A percentile compares a stretch with the other conserved stretches of the same genome.
These are phyloP conservation scores for Okamejei kenojei DNA, from an alignment of 2,797 vertebrate species.

Conservation along the genomic window DNA sequence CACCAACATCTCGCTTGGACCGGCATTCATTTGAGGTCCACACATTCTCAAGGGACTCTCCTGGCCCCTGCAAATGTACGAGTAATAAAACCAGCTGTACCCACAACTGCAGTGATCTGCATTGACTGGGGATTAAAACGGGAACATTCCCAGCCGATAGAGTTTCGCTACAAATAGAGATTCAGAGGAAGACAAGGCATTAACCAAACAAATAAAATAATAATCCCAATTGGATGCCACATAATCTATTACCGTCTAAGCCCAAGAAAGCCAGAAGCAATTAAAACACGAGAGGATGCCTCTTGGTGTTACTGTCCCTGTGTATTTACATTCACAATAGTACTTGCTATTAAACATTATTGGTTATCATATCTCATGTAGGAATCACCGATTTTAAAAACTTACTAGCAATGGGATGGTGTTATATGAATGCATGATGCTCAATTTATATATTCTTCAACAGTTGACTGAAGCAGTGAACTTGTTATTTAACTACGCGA, in stretches of 20 bases:
- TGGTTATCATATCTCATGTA: slow-evolving; percentile 7
- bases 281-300: background rate
- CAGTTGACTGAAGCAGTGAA: background rate
- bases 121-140: background rate
- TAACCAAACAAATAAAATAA: background rate
- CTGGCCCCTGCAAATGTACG: background rate
- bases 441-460: background rate
- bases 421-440: background rate
- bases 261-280: background rate
- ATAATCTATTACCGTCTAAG: background rate
- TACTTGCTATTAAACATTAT: slow-evolving; percentile 26
- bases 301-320: background rate
- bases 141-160: background rate
- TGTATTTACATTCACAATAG: background rate
- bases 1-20: too few relatives aligned
- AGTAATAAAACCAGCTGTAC: background rate
- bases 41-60: background rate
- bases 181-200: background rate
- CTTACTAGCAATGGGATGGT: background rate
- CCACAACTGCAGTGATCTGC: background rate
- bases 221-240: background rate
- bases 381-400: background rate
- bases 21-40: too few relatives aligned
- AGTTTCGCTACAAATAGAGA: background rate
- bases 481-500: background rate